These are phyloP conservation scores for Idris sp. DNA, from an alignment of 1,140 invertebrate genomes.

Conservation along the genomic window DNA sequence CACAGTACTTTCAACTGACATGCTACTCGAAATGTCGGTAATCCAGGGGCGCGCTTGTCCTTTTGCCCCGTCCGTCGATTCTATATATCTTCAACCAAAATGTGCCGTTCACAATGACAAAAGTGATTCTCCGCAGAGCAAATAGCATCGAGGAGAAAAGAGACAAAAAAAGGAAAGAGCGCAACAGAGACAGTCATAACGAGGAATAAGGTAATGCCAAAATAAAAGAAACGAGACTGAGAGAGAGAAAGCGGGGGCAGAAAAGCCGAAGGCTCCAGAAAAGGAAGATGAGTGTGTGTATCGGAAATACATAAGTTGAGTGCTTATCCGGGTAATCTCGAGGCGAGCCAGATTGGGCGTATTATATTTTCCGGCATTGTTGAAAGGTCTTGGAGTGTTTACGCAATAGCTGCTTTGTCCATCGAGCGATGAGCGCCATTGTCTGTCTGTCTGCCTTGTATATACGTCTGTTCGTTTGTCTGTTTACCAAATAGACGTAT, in stretches of 20 bases:
- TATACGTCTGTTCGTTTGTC: slow-evolving; percentile 62
- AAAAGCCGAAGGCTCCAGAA: slow-evolving; percentile 21
- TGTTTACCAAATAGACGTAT: slow-evolving; percentile 78
- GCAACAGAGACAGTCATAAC: slow-evolving; percentile 6
- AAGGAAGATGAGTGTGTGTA: slow-evolving; percentile 48
- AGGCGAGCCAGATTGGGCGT: slow-evolving; percentile 66
- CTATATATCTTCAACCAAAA: slow-evolving; percentile 26
- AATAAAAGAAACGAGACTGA: slow-evolving; percentile 44
- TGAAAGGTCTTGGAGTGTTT: slow-evolving; percentile 74
- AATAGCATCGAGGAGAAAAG: slow-evolving; percentile 25
- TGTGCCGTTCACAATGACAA: slow-evolving; percentile 34
- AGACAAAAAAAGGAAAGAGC: slow-evolving; percentile 16
- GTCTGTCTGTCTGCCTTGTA: slow-evolving; percentile 66
- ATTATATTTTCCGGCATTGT: slow-evolving; percentile 71
- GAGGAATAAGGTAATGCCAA: slow-evolving; percentile 26
- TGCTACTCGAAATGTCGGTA: slow-evolving; percentile 39
- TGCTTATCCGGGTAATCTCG: slow-evolving; percentile 71
- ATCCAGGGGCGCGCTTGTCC: slow-evolving; percentile 39
- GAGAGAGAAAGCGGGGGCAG: slow-evolving; percentile 18
- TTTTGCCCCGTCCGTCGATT: slow-evolving; percentile 26
- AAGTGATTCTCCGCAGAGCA: slow-evolving; percentile 35
- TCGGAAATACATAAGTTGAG: slow-evolving; percentile 67
- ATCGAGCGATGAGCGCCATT: slow-evolving; percentile 77
- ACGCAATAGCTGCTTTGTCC: slow-evolving; percentile 78
- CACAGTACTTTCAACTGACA: slow-evolving; percentile 33